Evolutionary conservation across 2,113 vertebrate genomes (phyloP).

Genomic region (Burhinus oedicnemus): DNA sequence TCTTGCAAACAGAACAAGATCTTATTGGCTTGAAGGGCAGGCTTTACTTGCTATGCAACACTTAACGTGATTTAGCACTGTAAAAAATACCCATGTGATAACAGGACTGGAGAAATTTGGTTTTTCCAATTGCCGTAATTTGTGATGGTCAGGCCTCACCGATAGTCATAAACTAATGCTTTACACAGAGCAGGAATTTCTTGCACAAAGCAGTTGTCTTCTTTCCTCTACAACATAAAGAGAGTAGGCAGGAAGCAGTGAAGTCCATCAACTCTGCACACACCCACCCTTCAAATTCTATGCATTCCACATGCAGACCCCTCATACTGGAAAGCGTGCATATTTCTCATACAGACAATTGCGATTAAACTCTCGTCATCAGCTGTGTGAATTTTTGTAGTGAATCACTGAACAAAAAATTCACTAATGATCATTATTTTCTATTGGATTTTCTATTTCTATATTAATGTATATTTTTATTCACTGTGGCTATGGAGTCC

Average conservation of each 20-base stretch:
- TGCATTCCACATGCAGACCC: background rate
- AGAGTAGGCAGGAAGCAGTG: background rate
- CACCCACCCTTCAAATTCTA: background rate
- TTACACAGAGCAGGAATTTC: background rate
- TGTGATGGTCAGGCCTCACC: background rate
- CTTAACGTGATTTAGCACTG: too few relatives aligned
- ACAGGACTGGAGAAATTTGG: background rate
- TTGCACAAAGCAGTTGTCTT: background rate
- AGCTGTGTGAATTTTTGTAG: background rate
- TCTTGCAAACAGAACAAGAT: background rate
- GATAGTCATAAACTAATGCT: background rate
- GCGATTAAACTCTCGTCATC: background rate
- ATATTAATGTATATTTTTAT: background rate
- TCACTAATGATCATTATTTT: background rate
- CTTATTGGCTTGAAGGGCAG: background rate
- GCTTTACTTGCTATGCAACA: background rate
- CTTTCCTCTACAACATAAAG: background rate
- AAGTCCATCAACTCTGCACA: background rate
- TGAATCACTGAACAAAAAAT: background rate
- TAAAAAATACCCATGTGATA: background rate
- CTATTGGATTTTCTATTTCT: background rate
- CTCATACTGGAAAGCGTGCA: fast-evolving
- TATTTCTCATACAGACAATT: background rate
- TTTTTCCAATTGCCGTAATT: background rate
- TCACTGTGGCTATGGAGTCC: background rate